Conservation (phyloP, 2,797 vertebrate genomes). For the Mareca penelope region DNA sequence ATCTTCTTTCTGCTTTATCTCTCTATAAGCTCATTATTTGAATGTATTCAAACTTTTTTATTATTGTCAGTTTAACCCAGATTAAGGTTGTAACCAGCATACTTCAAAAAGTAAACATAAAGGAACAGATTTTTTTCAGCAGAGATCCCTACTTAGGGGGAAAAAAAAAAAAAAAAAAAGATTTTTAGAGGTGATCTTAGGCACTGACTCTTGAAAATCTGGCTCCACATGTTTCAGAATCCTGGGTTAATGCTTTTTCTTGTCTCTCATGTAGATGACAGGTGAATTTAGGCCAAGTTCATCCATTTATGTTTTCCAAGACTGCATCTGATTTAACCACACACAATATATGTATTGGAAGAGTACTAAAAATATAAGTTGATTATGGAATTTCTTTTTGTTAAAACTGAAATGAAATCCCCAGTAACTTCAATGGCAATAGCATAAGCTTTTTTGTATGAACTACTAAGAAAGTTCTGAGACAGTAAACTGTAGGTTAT, state of each 20-base stretch:
- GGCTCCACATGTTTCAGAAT: background rate
- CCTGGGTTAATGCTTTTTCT: background rate
- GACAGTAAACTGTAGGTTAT: background rate
- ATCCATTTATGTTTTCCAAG: background rate
- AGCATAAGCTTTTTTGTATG: background rate
- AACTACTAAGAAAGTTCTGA: background rate
- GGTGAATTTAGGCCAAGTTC: background rate
- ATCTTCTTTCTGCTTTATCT: constrained; percentile 66
- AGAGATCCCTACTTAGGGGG: background rate
- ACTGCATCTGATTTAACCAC: background rate
- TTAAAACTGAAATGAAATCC: background rate
- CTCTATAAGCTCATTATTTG: constrained; percentile 60
- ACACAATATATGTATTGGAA: background rate
- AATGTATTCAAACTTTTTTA: constrained; percentile 61
- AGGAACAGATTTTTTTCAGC: constrained; percentile 29
- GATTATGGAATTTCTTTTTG: background rate
- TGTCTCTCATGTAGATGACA: background rate
- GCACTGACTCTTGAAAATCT: constrained; percentile 1
- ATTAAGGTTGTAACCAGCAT: constrained; percentile 55
- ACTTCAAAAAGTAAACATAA: constrained; percentile 48
- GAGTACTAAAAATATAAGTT: background rate
- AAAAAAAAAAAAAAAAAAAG: background rate
- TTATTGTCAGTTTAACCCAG: constrained; percentile 62
- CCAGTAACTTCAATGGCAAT: background rate
- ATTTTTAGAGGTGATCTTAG: background rate